Base-by-base conservation (phyloP, 2,797 vertebrate genomes). In the Myioborus melanocephalus region DNA sequence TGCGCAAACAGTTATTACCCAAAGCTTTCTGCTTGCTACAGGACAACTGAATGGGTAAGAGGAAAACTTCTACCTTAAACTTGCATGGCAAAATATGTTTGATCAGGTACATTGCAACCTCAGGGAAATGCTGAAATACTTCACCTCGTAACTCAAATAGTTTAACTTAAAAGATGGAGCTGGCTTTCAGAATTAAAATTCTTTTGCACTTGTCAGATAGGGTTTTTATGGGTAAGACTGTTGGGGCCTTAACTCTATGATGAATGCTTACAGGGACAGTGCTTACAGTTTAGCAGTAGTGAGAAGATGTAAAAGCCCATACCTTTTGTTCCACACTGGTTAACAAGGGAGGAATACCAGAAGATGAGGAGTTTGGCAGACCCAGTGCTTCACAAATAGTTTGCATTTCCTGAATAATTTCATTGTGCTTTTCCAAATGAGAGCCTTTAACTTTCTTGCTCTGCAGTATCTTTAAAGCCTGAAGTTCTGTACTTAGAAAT, bases 401-500 rank as follows among this genome's bases (percentile, higher is more conserved):
- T 90, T 97, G 97, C 30, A 99, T 96, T 92, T 99, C 99, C 79
- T 96, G 98, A 78, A 91, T 88, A 88, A 95, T 96, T 37, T 98
- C 96, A 90, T 78, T 97, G 76, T 97, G 97, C 91, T 98, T 96
- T 49, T 97, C 95, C 96, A 90, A 70, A 53, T 34, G 91, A 94
- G 95, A 96, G 83, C 69, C 96, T 94, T 84, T 97, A 52, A 4
- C 16, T 78, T 91, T 77, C 92, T 98, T 98, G 94, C 96, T 98
- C 79, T 97, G 97, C 85, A 98, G 8, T 44, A 99, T 98, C 97
- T 98, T 98, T 89, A 98, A 98, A 28, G 99, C 98, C 95, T 99
- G 99, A 95, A 99, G 99, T 97, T 99, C 99, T 24, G 99, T 99
- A 96, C 98, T 98, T 81, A 99, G 96, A 98, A 99, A 99, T 94